Evolutionary conservation across 2,113 vertebrate genomes (phyloP).

Genomic region (Hippocampus mohnikei): DNA sequence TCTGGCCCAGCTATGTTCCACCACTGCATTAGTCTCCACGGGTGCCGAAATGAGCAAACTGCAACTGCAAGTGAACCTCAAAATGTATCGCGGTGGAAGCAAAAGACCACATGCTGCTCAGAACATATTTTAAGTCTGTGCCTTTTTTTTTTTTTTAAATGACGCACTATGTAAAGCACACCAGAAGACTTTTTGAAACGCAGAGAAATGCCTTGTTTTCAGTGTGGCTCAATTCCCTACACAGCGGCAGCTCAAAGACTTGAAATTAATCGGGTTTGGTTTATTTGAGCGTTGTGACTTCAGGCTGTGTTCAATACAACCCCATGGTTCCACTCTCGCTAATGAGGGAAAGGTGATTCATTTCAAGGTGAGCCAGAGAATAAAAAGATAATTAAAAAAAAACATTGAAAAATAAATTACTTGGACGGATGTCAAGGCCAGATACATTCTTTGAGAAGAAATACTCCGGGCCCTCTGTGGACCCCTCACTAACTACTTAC

Average conservation of each 20-base stretch:
- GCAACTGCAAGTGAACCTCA: not conserved
- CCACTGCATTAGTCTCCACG: not conserved
- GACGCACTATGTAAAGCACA: not conserved
- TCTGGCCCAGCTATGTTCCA: too few relatives aligned
- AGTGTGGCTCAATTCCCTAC: not conserved
- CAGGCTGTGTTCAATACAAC: conserved; percentile 39
- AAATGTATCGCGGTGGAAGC: not conserved
- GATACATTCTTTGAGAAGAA: conserved; percentile 9
- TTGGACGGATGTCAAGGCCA: conserved; percentile 30
- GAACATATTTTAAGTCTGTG: not conserved
- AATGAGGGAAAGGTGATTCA: conserved; percentile 46
- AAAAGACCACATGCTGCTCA: not conserved
- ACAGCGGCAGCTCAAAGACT: conserved; percentile 11
- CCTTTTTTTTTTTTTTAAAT: not conserved
- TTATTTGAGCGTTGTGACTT: conserved; percentile 39
- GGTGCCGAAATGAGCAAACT: not conserved
- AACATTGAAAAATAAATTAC: conserved; percentile 38
- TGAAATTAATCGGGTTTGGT: conserved; percentile 43
- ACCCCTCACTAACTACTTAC: conserved; percentile 1
- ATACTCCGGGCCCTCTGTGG: not conserved
- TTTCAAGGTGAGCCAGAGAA: conserved; percentile 53
- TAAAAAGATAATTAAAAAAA: conserved; percentile 24
- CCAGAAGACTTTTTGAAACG: not conserved
- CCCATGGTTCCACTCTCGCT: conserved; percentile 36
- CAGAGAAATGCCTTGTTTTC: not conserved